These are phyloP conservation scores for Chrysina gloriosa DNA, from an alignment of 2,888 invertebrate genomes.

Conservation along the genomic window DNA sequence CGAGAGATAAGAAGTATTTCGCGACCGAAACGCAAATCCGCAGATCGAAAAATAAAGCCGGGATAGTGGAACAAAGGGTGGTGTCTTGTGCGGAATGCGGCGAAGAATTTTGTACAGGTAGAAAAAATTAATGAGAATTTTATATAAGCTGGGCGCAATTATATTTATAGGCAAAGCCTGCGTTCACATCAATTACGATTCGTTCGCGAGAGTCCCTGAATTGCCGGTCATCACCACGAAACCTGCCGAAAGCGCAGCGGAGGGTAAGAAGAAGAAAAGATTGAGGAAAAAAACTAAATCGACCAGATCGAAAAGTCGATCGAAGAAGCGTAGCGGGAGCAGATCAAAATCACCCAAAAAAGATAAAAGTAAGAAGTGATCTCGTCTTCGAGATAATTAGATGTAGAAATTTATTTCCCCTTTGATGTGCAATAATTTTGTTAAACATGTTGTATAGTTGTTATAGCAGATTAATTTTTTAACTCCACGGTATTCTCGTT, in stretches of 20 bases:
- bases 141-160: too few relatives aligned
- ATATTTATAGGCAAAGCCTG: slow-evolving; percentile 66
- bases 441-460: too few relatives aligned
- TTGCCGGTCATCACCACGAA: slow-evolving; percentile 53
- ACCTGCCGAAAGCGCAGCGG: slow-evolving; percentile 58
- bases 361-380: slow-evolving; percentile 54
- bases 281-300: slow-evolving; percentile 57
- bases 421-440: too few relatives aligned
- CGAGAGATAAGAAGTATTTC: slow-evolving; percentile 76
- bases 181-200: slow-evolving; percentile 70
- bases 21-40: slow-evolving; percentile 75
- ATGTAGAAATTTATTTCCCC: too few relatives aligned
- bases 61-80: slow-evolving; percentile 82
- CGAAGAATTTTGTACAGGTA: slow-evolving; percentile 86
- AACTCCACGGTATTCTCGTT: too few relatives aligned
- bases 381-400: too few relatives aligned
- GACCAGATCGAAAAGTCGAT: slow-evolving; percentile 58
- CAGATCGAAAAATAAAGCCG: slow-evolving; percentile 85
- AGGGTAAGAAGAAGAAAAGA: slow-evolving; percentile 58
- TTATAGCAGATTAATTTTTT: too few relatives aligned
- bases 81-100: slow-evolving; percentile 83
- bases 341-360: slow-evolving; percentile 56
- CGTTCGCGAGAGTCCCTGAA: slow-evolving; percentile 66
- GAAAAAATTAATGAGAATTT: slow-evolving; percentile 18
- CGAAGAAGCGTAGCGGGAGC: slow-evolving; percentile 49